Percentiles rank a stretch among this genome's conserved stretches.
These are phyloP conservation scores for Watsonalla cultraria DNA, from an alignment of 2,888 invertebrate species.

Conservation along the genomic window DNA sequence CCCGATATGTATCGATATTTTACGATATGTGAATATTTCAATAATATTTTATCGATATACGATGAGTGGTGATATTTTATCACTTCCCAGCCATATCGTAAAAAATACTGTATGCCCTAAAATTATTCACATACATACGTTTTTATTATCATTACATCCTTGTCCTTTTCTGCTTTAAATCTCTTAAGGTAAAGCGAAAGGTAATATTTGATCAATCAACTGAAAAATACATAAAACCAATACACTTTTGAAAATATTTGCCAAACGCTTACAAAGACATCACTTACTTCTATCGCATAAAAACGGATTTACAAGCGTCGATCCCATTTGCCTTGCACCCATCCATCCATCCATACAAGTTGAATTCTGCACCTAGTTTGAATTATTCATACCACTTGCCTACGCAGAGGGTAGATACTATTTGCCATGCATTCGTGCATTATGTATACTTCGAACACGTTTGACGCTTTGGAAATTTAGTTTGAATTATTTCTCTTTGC, in stretches of 20 bases:
- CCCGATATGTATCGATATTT: too few relatives aligned
- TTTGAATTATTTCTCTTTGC: not conserved
- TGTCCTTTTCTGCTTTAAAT: too few relatives aligned
- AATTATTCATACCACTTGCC: conserved; percentile 56
- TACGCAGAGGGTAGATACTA: conserved; percentile 40
- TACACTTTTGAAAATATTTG: not conserved
- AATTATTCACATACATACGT: too few relatives aligned
- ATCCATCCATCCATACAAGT: conserved; percentile 32
- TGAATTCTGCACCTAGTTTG: conserved; percentile 19
- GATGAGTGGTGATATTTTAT: too few relatives aligned
- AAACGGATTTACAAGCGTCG: conserved; percentile 34
- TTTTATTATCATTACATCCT: too few relatives aligned
- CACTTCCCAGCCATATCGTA: too few relatives aligned
- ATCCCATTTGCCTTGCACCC: conserved; percentile 42
- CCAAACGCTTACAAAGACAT: not conserved
- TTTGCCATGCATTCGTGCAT: conserved; percentile 57
- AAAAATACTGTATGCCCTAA: too few relatives aligned
- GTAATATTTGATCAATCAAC: too few relatives aligned
- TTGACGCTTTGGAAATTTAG: conserved; percentile 29
- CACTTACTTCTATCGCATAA: not conserved
- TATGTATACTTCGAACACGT: conserved; percentile 46
- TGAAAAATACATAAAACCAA: not conserved
- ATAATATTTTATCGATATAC: too few relatives aligned
- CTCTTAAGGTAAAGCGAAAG: too few relatives aligned
- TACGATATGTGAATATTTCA: too few relatives aligned